Percentiles rank a stretch among this genome's conserved stretches.
phyloP scores from a whole-genome alignment of 1,140 invertebrate genomes.

The Lethrus apterus region DNA sequence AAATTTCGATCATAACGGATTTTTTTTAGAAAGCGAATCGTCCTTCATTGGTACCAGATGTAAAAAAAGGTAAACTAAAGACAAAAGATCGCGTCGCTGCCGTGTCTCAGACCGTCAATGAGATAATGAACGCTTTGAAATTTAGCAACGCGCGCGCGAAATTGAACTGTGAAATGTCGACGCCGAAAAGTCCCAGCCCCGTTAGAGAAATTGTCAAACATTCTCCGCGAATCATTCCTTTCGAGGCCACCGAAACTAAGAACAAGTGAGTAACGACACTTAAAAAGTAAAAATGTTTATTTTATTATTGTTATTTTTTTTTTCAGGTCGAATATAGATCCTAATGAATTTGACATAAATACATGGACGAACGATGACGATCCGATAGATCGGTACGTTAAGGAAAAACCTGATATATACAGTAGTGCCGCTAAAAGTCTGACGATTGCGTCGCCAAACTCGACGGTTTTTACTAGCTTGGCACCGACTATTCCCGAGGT shows the following conservation, averaged over 20 bases:
- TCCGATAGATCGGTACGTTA: conserved; percentile 4
- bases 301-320: not conserved
- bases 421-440: conserved; percentile 5
- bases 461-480: conserved; percentile 2
- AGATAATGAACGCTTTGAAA: conserved; percentile 9
- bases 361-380: conserved; percentile 4
- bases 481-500: not conserved
- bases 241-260: conserved; percentile 1
- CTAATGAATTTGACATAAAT: conserved; percentile 1
- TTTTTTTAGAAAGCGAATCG: conserved; percentile 5
- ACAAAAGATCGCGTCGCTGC: not conserved
- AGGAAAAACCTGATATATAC: conserved; percentile 3
- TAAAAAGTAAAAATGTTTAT: not conserved
- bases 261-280: too few relatives aligned
- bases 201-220: not conserved
- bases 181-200: conserved; percentile 6
- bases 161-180: conserved; percentile 7
- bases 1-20: not conserved
- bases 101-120: not conserved
- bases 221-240: conserved; percentile 3
- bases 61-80: conserved; percentile 2
- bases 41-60: not conserved
- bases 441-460: not conserved
- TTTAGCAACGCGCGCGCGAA: conserved; percentile 5
- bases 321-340: conserved; percentile 6